A percentile compares a stretch with the other conserved stretches of the same genome.
These are phyloP conservation scores for Hirtodrosophila duncani DNA, from an alignment of 2,888 invertebrate species.

Conservation along the genomic window DNA sequence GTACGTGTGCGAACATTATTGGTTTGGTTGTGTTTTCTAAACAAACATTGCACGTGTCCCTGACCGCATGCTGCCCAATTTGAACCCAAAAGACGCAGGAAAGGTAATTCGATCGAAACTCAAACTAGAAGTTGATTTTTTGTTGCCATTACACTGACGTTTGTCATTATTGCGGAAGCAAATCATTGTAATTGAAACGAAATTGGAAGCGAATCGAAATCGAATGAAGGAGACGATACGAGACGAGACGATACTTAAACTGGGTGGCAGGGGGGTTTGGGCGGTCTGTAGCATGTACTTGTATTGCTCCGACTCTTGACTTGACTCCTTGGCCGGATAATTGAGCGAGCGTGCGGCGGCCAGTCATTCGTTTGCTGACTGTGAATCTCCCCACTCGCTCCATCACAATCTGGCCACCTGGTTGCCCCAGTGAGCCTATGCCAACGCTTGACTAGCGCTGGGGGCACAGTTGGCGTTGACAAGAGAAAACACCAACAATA, in stretches of 20 bases:
- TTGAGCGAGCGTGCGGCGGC: slow-evolving; percentile 46
- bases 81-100: slow-evolving; percentile 8
- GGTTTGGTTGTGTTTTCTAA: slow-evolving; percentile 1
- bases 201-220: slow-evolving; percentile 46
- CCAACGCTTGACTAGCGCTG: too few species aligned
- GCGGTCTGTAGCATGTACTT: too few species aligned
- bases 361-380: too few species aligned
- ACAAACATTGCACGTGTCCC: slow-evolving; percentile 37
- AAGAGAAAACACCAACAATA: slow-evolving; percentile 4
- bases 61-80: slow-evolving; percentile 44
- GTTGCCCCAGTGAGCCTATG: slow-evolving; percentile 1
- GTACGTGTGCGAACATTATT: too few species aligned
- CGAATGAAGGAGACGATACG: too few species aligned
- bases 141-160: slow-evolving; percentile 7
- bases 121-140: slow-evolving; percentile 21
- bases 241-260: too few species aligned
- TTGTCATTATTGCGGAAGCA: slow-evolving; percentile 32
- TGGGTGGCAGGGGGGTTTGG: too few species aligned
- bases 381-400: too few species aligned
- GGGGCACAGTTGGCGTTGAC: slow-evolving; percentile 18
- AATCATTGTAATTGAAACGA: slow-evolving; percentile 54
- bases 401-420: slow-evolving; percentile 21
- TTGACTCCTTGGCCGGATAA: slow-evolving; percentile 26
- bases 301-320: neutral
- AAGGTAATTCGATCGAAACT: slow-evolving; percentile 22